phyloP scores from a whole-genome alignment of 2,888 invertebrate genomes.

The Capitulum mitella region DNA sequence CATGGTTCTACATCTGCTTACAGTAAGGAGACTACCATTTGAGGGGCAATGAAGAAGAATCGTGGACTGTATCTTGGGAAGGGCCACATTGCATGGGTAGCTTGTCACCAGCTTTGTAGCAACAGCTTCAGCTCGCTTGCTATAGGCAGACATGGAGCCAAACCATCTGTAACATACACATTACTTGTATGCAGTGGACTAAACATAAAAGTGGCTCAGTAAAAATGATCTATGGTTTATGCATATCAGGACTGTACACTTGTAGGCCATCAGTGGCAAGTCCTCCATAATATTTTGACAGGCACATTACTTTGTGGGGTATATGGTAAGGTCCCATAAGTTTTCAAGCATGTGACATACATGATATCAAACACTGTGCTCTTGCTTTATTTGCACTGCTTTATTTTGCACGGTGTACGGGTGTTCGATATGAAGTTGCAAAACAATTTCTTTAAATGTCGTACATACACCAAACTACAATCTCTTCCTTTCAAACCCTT shows the following conservation, averaged over 20 bases:
- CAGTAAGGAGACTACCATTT: background rate
- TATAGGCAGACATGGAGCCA: background rate
- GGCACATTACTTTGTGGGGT: too few species aligned
- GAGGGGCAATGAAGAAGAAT: background rate
- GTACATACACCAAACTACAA: too few species aligned
- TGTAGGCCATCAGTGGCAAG: background rate
- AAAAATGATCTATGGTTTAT: background rate
- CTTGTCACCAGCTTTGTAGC: conserved; percentile 1
- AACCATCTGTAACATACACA: background rate
- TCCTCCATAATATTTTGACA: background rate
- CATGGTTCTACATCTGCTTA: too few species aligned
- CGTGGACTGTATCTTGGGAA: background rate
- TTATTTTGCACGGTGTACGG: too few species aligned
- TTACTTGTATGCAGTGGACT: background rate
- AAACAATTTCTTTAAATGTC: too few species aligned
- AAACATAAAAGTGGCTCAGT: background rate
- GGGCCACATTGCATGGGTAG: background rate
- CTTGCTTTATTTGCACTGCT: too few species aligned
- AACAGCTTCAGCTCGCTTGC: background rate
- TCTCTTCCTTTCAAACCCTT: too few species aligned
- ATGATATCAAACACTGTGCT: too few species aligned
- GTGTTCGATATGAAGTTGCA: too few species aligned
- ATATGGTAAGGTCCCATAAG: too few species aligned
- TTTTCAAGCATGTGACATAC: too few species aligned
- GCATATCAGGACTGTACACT: too few species aligned